Evolutionary conservation across 2,797 vertebrate species (phyloP).

Genomic region (Enteromius trimaculatus): DNA sequence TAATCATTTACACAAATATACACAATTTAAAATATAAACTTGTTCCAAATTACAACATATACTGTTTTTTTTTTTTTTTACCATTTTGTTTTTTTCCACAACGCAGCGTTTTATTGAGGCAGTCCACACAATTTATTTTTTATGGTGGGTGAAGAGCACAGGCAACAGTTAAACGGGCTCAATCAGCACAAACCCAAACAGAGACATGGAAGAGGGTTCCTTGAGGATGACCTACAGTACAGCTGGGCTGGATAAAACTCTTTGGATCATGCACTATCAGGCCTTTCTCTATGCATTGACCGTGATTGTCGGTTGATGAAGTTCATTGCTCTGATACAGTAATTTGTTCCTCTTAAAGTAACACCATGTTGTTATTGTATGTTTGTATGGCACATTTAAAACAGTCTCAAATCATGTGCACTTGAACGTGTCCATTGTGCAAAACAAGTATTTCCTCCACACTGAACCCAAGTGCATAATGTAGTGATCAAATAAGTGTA

Average conservation of each 20-base stretch:
- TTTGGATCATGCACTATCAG: slow-evolving; percentile 62
- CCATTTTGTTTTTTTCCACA: slow-evolving; percentile 13
- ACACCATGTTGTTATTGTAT: slow-evolving; percentile 40
- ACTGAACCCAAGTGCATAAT: slow-evolving; percentile 56
- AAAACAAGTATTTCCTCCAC: slow-evolving; percentile 55
- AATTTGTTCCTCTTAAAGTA: slow-evolving; percentile 33
- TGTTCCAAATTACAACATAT: slow-evolving; percentile 55
- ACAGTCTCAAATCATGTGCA: slow-evolving; percentile 51
- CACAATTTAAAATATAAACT: slow-evolving; percentile 59
- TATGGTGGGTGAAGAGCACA: slow-evolving; percentile 51
- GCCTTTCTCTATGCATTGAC: slow-evolving; percentile 46
- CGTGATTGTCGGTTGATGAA: slow-evolving; percentile 57
- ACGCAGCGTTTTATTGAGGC: slow-evolving; percentile 52
- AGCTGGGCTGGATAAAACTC: slow-evolving; percentile 47
- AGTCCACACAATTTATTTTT: slow-evolving; percentile 43
- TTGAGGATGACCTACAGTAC: slow-evolving; percentile 43
- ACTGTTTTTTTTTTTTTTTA: slow-evolving; percentile 2
- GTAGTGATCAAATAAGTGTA: slow-evolving; percentile 50
- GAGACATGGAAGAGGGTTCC: slow-evolving; percentile 48
- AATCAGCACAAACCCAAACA: slow-evolving; percentile 41
- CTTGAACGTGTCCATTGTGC: slow-evolving; percentile 53
- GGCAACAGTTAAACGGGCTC: slow-evolving; percentile 49
- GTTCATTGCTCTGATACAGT: slow-evolving; percentile 52
- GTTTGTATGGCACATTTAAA: slow-evolving; percentile 57
- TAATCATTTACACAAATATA: slow-evolving; percentile 64